phyloP scores from a whole-genome alignment of 2,113 vertebrate species.

The Ramphastos sulfuratus region DNA sequence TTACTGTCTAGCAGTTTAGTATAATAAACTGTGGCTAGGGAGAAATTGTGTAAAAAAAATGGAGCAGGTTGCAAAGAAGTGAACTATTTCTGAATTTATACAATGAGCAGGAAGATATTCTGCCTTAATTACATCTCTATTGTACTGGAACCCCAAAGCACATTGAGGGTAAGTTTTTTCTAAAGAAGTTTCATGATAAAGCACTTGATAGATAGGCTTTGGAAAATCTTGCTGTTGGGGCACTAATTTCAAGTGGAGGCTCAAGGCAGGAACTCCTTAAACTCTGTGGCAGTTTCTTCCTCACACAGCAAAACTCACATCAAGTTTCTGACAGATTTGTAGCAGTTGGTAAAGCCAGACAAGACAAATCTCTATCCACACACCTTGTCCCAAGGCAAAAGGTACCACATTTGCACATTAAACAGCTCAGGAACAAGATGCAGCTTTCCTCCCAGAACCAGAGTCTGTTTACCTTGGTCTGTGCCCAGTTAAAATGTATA shows the following conservation, averaged over 20 bases:
- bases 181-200: neutral
- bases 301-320: neutral
- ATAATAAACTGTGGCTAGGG: neutral
- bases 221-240: neutral
- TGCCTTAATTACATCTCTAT: neutral
- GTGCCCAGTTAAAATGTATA: neutral
- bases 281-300: neutral
- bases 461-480: constrained; percentile 11
- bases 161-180: neutral
- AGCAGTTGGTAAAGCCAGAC: neutral
- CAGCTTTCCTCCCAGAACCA: neutral
- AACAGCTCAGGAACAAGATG: neutral
- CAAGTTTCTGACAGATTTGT: constrained; percentile 19
- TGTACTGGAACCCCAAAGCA: neutral
- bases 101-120: neutral
- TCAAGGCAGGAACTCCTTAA: neutral
- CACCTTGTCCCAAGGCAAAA: neutral
- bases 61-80: neutral
- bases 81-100: neutral
- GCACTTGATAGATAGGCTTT: neutral
- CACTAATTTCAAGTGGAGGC: neutral
- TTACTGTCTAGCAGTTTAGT: neutral
- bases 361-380: neutral
- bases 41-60: constrained; percentile 1
- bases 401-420: neutral